phyloP scores from a whole-genome alignment of 2,888 invertebrate species.

The Latrodectus hesperus region DNA sequence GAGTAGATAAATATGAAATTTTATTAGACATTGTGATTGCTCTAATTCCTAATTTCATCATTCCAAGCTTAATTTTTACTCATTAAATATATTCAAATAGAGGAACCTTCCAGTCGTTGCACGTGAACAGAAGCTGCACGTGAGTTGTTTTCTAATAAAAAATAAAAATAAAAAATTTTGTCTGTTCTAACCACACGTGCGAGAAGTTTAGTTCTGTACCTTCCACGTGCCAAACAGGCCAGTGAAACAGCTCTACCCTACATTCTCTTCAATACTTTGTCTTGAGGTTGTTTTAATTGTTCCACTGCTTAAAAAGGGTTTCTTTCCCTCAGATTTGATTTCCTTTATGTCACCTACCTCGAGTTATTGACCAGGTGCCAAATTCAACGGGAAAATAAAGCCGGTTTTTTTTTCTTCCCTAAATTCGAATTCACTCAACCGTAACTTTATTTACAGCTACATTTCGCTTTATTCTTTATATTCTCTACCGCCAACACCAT shows the following conservation, averaged over 20 bases:
- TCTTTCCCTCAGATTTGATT: neutral
- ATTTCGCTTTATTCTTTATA: neutral
- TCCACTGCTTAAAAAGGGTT: neutral
- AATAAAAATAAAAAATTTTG: too few species aligned
- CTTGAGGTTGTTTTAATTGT: neutral
- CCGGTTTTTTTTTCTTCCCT: neutral
- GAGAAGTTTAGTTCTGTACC: too few species aligned
- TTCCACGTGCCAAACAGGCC: neutral
- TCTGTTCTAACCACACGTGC: too few species aligned
- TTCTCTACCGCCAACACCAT: neutral
- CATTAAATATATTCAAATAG: too few species aligned
- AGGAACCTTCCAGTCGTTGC: too few species aligned
- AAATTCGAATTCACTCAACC: slow-evolving; percentile 31
- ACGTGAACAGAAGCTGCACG: too few species aligned
- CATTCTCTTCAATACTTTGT: neutral
- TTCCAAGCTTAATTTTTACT: too few species aligned
- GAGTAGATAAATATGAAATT: too few species aligned
- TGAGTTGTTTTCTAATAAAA: too few species aligned
- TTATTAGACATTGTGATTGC: too few species aligned
- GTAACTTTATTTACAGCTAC: slow-evolving; percentile 51
- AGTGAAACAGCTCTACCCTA: neutral
- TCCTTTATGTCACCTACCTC: neutral
- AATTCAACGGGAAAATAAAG: neutral
- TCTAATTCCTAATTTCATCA: too few species aligned
- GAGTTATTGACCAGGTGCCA: slow-evolving; percentile 1